Conservation (phyloP, 92 coral and sea anemone species). For the Micromussa lordhowensis region DNA sequence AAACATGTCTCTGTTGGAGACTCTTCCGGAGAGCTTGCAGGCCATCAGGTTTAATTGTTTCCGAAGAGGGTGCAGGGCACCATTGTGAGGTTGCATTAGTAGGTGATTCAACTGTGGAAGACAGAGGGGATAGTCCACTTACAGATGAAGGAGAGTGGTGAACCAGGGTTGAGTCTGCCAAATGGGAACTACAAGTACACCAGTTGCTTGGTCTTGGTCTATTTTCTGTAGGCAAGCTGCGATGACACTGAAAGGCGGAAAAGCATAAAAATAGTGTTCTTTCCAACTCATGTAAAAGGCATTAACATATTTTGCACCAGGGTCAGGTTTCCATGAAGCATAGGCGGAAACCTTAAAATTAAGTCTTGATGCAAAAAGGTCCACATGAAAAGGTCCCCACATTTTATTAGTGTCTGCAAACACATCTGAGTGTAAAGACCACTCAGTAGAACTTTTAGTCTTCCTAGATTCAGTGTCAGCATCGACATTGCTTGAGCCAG, state of each 20-base stretch:
- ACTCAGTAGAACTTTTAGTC: too few relatives aligned
- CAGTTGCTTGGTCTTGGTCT: slow-evolving; percentile 43
- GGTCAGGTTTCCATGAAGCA: slow-evolving; percentile 48
- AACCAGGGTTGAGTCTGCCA: slow-evolving; percentile 65
- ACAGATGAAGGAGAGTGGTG: slow-evolving; percentile 42
- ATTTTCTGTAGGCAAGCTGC: too few relatives aligned
- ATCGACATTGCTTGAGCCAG: slow-evolving; percentile 46
- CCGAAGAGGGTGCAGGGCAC: slow-evolving; percentile 29
- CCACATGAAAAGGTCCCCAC: slow-evolving; percentile 39
- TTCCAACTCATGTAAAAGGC: too few relatives aligned
- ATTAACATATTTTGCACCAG: too few relatives aligned
- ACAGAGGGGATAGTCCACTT: slow-evolving; percentile 19
- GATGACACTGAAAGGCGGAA: too few relatives aligned
- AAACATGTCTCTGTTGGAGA: slow-evolving; percentile 28
- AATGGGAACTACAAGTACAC: slow-evolving; percentile 52
- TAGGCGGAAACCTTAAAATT: slow-evolving; percentile 30
- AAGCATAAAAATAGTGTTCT: too few relatives aligned
- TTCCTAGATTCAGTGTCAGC: too few relatives aligned
- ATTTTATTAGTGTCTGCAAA: slow-evolving; percentile 17
- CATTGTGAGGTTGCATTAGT: slow-evolving; percentile 26
- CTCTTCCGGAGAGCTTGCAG: slow-evolving; percentile 43
- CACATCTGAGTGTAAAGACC: slow-evolving; percentile 32
- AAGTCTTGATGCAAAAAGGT: slow-evolving; percentile 43
- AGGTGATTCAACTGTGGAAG: slow-evolving; percentile 21
- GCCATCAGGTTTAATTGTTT: slow-evolving; percentile 24